phyloP scores from a whole-genome alignment of 2,113 vertebrate genomes.

The Trogon melanurus region DNA sequence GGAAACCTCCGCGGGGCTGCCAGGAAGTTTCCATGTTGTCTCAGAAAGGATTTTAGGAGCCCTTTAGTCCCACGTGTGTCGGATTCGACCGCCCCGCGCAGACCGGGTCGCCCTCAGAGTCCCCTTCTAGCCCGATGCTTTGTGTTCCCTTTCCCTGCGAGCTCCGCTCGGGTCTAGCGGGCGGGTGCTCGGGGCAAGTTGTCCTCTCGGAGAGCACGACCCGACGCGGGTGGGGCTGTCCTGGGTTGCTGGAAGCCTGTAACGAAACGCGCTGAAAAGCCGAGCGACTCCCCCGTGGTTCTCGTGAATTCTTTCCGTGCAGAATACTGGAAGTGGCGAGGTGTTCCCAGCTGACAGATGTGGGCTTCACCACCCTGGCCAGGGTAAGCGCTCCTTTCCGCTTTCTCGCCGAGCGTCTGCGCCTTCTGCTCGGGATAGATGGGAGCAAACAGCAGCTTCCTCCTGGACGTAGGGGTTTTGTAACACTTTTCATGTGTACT shows the following conservation, averaged over 20 bases:
- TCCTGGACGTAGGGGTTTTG: too few species aligned
- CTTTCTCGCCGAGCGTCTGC: background rate
- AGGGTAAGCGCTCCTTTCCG: constrained; percentile 80
- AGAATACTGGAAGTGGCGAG: constrained; percentile 98
- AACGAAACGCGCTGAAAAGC: background rate
- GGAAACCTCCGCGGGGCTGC: background rate
- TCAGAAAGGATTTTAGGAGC: background rate
- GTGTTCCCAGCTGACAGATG: constrained; percentile 96
- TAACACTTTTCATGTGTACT: background rate
- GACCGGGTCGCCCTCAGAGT: background rate
- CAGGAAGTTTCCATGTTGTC: background rate
- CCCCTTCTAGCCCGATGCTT: background rate
- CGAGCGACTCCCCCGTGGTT: background rate
- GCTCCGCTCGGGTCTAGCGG: background rate
- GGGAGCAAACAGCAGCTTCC: background rate
- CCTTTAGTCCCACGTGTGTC: too few species aligned
- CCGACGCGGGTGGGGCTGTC: background rate
- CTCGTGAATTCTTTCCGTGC: constrained; percentile 7
- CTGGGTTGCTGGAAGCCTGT: background rate
- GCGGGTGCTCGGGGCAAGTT: background rate
- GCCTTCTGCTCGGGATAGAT: background rate
- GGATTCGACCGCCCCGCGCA: fast-evolving
- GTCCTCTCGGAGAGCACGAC: background rate
- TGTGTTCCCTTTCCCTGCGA: background rate
- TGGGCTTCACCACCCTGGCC: constrained; percentile 95